A percentile compares a stretch with the other conserved stretches of the same genome.
These are phyloP conservation scores for Solenopsis invicta DNA, from an alignment of 1,140 invertebrate species.

Conservation along the genomic window DNA sequence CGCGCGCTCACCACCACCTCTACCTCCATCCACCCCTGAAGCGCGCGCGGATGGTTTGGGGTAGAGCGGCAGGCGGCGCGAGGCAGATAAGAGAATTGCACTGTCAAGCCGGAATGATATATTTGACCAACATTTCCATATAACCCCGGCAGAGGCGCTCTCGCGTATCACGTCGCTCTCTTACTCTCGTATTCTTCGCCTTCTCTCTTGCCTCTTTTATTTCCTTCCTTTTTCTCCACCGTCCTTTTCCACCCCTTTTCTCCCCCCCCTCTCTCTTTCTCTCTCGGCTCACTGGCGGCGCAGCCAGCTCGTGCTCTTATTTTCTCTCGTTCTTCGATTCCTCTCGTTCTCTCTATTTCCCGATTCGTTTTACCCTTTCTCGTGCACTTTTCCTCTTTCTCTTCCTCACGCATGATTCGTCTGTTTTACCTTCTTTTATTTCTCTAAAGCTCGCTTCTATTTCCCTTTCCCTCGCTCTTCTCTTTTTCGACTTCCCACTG, in stretches of 20 bases:
- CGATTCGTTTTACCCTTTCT: slow-evolving; percentile 64
- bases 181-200: slow-evolving; percentile 74
- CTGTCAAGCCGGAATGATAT: slow-evolving; percentile 95
- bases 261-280: neutral
- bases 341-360: slow-evolving; percentile 61
- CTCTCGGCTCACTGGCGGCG: slow-evolving; percentile 12
- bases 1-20: slow-evolving; percentile 79
- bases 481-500: slow-evolving; percentile 34
- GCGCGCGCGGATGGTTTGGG: slow-evolving; percentile 82
- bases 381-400: slow-evolving; percentile 41
- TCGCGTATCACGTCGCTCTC: slow-evolving; percentile 79
- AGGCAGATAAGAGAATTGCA: slow-evolving; percentile 94
- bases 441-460: slow-evolving; percentile 21
- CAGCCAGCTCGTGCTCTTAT: slow-evolving; percentile 52
- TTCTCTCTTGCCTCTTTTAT: slow-evolving; percentile 50
- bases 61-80: slow-evolving; percentile 81
- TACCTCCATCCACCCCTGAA: slow-evolving; percentile 80
- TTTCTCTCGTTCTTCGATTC: slow-evolving; percentile 65
- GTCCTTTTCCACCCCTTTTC: slow-evolving; percentile 12
- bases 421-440: slow-evolving; percentile 40
- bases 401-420: slow-evolving; percentile 24
- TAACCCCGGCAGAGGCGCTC: slow-evolving; percentile 86
- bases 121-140: slow-evolving; percentile 95
- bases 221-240: slow-evolving; percentile 51
- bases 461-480: slow-evolving; percentile 34